phyloP scores from a whole-genome alignment of 2,113 vertebrate genomes.

The Poeciliopsis retropinna region DNA sequence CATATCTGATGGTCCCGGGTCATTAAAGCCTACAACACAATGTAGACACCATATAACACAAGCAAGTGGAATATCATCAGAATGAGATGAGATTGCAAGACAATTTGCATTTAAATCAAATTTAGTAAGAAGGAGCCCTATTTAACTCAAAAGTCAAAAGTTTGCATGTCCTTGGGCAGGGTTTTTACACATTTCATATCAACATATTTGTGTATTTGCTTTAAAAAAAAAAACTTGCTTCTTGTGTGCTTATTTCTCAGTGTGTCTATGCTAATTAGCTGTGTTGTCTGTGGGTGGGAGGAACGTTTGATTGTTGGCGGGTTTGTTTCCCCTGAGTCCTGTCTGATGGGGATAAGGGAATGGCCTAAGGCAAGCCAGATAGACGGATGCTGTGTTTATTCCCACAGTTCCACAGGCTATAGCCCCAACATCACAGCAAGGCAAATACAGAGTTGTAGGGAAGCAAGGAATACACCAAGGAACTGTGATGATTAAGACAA shows the following conservation, averaged over 20 bases:
- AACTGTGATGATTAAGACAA: slow-evolving; percentile 55
- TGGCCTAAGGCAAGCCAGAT: slow-evolving; percentile 58
- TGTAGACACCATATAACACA: slow-evolving; percentile 5
- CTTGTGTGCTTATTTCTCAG: background rate
- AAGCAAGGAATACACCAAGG: slow-evolving; percentile 21
- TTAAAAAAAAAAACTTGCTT: background rate
- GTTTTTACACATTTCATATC: slow-evolving; percentile 35
- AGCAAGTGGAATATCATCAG: slow-evolving; percentile 32
- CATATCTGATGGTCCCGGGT: slow-evolving; percentile 31
- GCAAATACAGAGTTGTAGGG: slow-evolving; percentile 6
- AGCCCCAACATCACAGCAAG: slow-evolving; percentile 43
- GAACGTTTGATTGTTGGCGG: slow-evolving; percentile 61
- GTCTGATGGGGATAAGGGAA: slow-evolving; percentile 68
- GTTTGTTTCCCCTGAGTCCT: slow-evolving; percentile 50
- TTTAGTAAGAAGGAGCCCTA: slow-evolving; percentile 23
- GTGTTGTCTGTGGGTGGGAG: slow-evolving; percentile 44
- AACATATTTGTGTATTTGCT: slow-evolving; percentile 5
- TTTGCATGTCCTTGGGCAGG: slow-evolving; percentile 34
- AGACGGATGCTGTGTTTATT: slow-evolving; percentile 56
- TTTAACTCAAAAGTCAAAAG: slow-evolving; percentile 1
- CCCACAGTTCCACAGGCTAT: slow-evolving; percentile 39
- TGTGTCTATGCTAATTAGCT: slow-evolving; percentile 25
- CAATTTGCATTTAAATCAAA: slow-evolving; percentile 35
- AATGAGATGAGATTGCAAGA: slow-evolving; percentile 9
- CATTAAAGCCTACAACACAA: slow-evolving; percentile 37